Conservation (phyloP, 2,113 vertebrate species). For the Hydrolagus affinis region DNA sequence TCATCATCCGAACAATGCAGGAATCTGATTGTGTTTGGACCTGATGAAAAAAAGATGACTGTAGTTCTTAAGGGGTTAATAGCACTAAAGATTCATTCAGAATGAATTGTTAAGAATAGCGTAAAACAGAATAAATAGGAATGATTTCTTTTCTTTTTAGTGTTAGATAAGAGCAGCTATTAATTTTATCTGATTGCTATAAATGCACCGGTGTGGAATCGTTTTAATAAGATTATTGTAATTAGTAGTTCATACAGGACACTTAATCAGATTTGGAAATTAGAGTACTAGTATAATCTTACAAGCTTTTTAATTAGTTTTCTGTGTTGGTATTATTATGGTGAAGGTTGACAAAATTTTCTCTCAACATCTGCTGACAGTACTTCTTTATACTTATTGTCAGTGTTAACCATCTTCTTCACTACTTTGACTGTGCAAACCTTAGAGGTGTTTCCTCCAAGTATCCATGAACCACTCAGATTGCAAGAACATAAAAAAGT, state of each 20-base stretch:
- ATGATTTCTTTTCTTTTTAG: constrained; percentile 13
- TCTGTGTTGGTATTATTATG: constrained; percentile 13
- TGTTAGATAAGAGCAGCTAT: constrained; percentile 30
- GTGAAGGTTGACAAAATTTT: constrained; percentile 17
- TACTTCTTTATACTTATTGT: not conserved
- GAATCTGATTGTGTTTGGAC: not conserved
- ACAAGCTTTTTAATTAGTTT: constrained; percentile 30
- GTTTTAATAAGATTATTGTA: constrained; percentile 29
- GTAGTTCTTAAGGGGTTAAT: not conserved
- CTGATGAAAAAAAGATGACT: not conserved
- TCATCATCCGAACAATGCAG: not conserved
- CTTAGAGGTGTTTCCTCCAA: not conserved
- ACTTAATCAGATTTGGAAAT: constrained; percentile 28
- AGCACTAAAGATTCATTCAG: not conserved
- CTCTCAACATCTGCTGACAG: not conserved
- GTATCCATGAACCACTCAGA: not conserved
- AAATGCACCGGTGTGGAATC: constrained; percentile 25
- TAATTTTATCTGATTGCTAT: constrained; percentile 28
- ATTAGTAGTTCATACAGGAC: constrained; percentile 28
- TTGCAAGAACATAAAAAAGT: not conserved
- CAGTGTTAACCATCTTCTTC: constrained; percentile 1
- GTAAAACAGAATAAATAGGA: constrained; percentile 20
- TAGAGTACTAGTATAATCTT: constrained; percentile 20
- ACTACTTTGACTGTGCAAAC: not conserved
- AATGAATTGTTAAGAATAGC: constrained; percentile 17